A percentile compares a stretch with the other conserved stretches of the same genome.
Conservation (phyloP, 2,797 vertebrate genomes). For the Nyctibius grandis region DNA sequence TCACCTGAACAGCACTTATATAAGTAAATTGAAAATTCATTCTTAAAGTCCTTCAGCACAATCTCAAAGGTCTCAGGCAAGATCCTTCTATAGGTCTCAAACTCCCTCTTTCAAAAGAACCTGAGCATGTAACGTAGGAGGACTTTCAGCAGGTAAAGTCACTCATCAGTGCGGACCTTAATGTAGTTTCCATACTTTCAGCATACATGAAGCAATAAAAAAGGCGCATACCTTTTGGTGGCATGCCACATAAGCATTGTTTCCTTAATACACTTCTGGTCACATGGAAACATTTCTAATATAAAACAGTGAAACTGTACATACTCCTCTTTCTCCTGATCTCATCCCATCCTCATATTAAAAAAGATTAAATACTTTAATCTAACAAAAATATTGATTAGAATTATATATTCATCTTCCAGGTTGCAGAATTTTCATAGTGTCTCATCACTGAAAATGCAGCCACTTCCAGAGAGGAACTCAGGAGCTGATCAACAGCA, state of each 20-base stretch:
- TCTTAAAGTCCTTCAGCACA: neutral
- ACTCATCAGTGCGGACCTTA: neutral
- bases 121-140: neutral
- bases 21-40: neutral
- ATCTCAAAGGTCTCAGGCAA: neutral
- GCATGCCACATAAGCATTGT: neutral
- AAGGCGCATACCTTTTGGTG: neutral
- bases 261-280: neutral
- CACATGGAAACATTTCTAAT: neutral
- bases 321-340: neutral
- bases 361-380: neutral
- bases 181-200: neutral
- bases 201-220: neutral
- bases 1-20: neutral
- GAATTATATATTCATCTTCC: neutral
- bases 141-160: neutral
- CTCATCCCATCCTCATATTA: neutral
- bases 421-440: neutral
- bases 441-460: neutral
- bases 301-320: neutral
- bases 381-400: neutral
- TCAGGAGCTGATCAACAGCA: neutral
- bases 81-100: neutral
- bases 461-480: neutral
- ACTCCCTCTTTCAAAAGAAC: neutral